Evolutionary conservation across 1,140 invertebrate genomes (phyloP), one percentile per base, ranked within the genome.

Genomic region (Meloidogyne hapla): DNA sequence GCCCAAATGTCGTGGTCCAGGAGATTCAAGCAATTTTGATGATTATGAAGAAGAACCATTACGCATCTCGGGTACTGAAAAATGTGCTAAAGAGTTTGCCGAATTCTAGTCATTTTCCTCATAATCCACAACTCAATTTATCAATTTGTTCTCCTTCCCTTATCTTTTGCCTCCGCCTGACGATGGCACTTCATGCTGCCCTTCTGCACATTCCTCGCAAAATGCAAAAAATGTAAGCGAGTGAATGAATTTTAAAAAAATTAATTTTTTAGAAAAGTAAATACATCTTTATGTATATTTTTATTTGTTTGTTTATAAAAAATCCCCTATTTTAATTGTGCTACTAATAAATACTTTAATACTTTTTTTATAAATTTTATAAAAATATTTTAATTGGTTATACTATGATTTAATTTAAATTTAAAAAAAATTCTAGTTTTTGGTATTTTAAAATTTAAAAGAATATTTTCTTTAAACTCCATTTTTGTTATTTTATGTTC

Each of bases 1-100:
- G 88, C 95, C 95, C 23, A 92, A 94, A 88, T 96, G 93, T 90
- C 95, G 95, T 89, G 94, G 94, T 65, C 93, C 94, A 61, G 95
- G 95, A 65, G 95, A 98, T 89, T 96, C 94, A 15, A 95, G 93
- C 89, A 97, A 98, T 89, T 98, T 98, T 88, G 95, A 98, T 88
- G 95, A 98, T 87, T 98, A 98, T 88, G 95, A 98, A 88, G 95
- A 98, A 90, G 95, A 98, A 89, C 92, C 94, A 70, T 90, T 98
- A 77, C 93, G 94, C 89, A 97, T 98, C 88, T 96, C 94, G 79
- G 93, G 94, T 75, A 94, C 94, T 72, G 95, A 97, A 90, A 96
- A 96, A 89, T 98, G 94, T 91, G 93, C 93, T 88, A 96, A 96
- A 91, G 95, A 98, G 89, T 97, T 97, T 90, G 94, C 93, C 78